Conservation (phyloP, 1,140 invertebrate genomes). For the Paraescarpia echinospica region DNA sequence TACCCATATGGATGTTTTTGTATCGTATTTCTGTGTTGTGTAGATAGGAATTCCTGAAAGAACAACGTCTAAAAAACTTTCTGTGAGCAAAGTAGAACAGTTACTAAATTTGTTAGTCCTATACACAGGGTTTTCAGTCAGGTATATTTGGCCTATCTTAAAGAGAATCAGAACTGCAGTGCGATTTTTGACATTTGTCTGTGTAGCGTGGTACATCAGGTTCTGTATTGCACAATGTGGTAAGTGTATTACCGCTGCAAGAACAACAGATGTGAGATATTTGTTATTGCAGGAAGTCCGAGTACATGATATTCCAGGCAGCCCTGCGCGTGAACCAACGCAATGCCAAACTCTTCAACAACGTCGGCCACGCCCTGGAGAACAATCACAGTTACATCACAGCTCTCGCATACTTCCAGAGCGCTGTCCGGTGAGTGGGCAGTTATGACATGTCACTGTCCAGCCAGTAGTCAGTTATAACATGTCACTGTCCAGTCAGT, state of each 20-base stretch:
- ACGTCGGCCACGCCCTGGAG: conserved; percentile 93
- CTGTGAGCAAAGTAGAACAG: no score
- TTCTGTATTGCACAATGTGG: background rate
- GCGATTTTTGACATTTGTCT: no score
- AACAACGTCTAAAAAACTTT: no score
- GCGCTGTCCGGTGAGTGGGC: conserved; percentile 71
- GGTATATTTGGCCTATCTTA: no score
- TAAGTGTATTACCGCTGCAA: background rate
- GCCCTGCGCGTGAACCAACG: conserved; percentile 80
- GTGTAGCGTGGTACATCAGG: no score
- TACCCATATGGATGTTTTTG: no score
- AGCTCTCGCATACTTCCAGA: conserved; percentile 87
- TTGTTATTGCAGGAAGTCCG: conserved; percentile 66
- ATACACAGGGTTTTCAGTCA: no score
- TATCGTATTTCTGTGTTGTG: no score
- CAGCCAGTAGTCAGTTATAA: background rate
- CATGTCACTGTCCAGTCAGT: background rate
- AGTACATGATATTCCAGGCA: conserved; percentile 91
- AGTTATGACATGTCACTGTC: conserved; percentile 9
- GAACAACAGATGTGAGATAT: background rate
- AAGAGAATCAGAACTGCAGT: no score
- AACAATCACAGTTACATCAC: conserved; percentile 79
- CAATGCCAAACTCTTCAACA: conserved; percentile 96
- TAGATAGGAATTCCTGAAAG: no score
- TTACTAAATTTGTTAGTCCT: no score